Base-by-base conservation (phyloP, 2,888 invertebrate species). In the Macrophya annulata region DNA sequence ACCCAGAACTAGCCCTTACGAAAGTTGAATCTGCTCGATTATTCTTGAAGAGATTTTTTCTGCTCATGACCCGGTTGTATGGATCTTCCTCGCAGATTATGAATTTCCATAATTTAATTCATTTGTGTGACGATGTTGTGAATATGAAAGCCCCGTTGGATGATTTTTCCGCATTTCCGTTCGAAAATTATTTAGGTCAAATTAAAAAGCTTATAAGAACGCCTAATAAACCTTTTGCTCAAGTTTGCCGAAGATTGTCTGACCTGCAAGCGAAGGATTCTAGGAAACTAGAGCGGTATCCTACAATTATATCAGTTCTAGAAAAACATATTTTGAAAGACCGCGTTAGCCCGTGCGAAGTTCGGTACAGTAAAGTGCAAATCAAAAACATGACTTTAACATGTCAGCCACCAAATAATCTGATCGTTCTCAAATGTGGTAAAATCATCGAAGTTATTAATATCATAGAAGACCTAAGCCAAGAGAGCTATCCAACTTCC, bases 31-130 rank as follows among this genome's bases (percentile, higher is more conserved):
- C 48, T 81, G 86, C 85, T 15, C 45, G 71, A 68, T 15, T 15
- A 10, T 65, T 51, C 40, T 25, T 85, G 12, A 17, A 55, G 25
- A 40, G 55, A 59, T 86, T 85, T 72, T 79, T 85, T 21, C 37
- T 37, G 21, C 37, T 59, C 10, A 45, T 84, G 51, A 21, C 76
- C 10, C 40, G 12, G 4, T 71, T 84, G 37, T 86, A 86, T 25
- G 86, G 85, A 9, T 59, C 8, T 6, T 72, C 81, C 43, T 72
- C 74, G 4, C 71, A 85, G 51, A 62, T 74, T n/a, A 86, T 86
- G 59, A 85, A 85, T 45, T 51, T 85, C 76, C 86, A 87, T 51
- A 86, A 86, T 59, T 45, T 86, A 6, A 85, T 86, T 84, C 87
- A 87, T 65, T 59, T 86, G 17, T 71, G 83, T 25, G 87, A 86